phyloP scores from a whole-genome alignment of 2,797 vertebrate species.

The Anomalospiza imberbis region DNA sequence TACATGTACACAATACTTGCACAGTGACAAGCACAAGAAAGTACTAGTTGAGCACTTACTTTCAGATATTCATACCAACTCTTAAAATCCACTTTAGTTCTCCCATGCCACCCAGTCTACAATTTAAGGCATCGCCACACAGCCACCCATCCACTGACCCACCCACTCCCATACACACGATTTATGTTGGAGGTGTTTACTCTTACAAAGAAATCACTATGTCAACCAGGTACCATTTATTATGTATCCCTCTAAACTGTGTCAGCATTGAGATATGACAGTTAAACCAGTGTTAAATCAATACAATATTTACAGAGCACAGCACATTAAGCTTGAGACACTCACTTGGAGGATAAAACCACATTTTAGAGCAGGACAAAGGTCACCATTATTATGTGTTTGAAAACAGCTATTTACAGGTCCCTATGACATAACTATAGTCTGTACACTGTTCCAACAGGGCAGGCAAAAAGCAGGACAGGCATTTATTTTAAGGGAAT shows the following conservation, averaged over 20 bases:
- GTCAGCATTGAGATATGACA: slow-evolving; percentile 81
- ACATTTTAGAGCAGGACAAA: slow-evolving; percentile 80
- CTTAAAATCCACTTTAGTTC: slow-evolving; percentile 86
- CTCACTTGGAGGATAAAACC: slow-evolving; percentile 78
- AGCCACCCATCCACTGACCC: slow-evolving; percentile 48
- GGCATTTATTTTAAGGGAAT: slow-evolving; percentile 74
- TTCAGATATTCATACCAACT: slow-evolving; percentile 57
- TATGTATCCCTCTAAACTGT: slow-evolving; percentile 80
- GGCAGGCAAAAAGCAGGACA: slow-evolving; percentile 76
- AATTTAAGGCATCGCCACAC: slow-evolving; percentile 86
- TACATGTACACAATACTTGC: slow-evolving; percentile 66
- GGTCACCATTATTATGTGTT: slow-evolving; percentile 75
- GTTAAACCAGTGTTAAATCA: slow-evolving; percentile 87
- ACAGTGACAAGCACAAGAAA: slow-evolving; percentile 64
- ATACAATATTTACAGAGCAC: slow-evolving; percentile 91
- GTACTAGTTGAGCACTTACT: slow-evolving; percentile 62
- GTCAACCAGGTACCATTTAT: slow-evolving; percentile 75
- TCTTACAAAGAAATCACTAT: slow-evolving; percentile 59
- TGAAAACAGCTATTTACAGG: slow-evolving; percentile 80
- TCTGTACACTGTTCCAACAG: slow-evolving; percentile 75
- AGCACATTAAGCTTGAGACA: slow-evolving; percentile 81
- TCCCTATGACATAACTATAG: slow-evolving; percentile 77
- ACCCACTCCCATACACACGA: slow-evolving; percentile 74
- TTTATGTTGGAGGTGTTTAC: slow-evolving; percentile 74
- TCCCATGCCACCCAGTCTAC: slow-evolving; percentile 71